These are phyloP conservation scores for Dryadula phaetusa DNA, from an alignment of 2,888 invertebrate species.

Conservation along the genomic window DNA sequence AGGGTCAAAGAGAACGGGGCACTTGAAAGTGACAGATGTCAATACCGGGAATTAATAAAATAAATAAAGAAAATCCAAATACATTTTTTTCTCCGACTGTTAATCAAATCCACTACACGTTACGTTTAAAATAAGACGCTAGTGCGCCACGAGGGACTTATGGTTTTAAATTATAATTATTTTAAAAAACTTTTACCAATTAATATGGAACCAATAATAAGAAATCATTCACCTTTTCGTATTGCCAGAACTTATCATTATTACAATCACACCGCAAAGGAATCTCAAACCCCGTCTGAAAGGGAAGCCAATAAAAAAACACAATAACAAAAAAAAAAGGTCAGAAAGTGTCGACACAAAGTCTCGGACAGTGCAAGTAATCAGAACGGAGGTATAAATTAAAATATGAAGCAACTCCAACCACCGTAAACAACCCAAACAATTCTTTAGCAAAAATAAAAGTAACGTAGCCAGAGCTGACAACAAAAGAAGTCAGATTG, in stretches of 20 bases:
- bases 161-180: too few species aligned
- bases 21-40: too few species aligned
- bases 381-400: constrained; percentile 35
- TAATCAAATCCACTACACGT: too few species aligned
- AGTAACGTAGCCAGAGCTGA: constrained; percentile 43
- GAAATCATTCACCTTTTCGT: not conserved
- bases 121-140: too few species aligned
- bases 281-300: not conserved
- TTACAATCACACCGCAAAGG: not conserved
- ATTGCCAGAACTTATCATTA: not conserved
- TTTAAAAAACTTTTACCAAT: too few species aligned
- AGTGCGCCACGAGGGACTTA: too few species aligned
- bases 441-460: constrained; percentile 39
- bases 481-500: constrained; percentile 46
- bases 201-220: not conserved
- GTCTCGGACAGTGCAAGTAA: constrained; percentile 21
- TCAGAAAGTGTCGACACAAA: constrained; percentile 8
- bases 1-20: too few species aligned
- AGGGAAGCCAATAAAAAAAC: not conserved
- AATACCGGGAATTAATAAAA: too few species aligned
- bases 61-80: too few species aligned
- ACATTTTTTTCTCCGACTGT: too few species aligned
- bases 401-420: constrained; percentile 28
- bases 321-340: not conserved
- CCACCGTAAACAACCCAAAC: constrained; percentile 35